Conservation (phyloP, 2,113 vertebrate species). For the Mesocricetus auratus region DNA sequence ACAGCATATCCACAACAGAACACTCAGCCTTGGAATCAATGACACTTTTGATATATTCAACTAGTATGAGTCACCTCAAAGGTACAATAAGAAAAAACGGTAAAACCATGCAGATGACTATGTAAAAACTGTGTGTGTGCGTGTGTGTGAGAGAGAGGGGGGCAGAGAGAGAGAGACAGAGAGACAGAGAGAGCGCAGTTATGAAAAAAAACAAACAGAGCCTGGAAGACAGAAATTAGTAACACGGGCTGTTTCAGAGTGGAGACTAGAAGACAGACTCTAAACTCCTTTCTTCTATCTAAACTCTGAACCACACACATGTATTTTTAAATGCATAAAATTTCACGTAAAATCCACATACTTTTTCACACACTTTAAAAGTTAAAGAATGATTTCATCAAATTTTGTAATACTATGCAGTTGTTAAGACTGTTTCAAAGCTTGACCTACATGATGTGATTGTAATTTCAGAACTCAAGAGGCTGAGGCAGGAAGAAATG, state of each 20-base stretch:
- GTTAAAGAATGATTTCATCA: not conserved
- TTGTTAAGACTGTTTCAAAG: not conserved
- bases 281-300: not conserved
- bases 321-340: slow-evolving; percentile 36
- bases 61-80: not conserved
- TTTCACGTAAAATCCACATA: slow-evolving; percentile 23
- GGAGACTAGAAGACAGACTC: not conserved
- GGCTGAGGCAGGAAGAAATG: not conserved
- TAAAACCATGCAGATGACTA: not conserved
- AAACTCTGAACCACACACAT: not conserved
- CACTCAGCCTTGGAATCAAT: not conserved
- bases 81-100: not conserved
- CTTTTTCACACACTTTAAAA: slow-evolving; percentile 5
- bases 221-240: slow-evolving; percentile 1
- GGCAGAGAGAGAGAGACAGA: not conserved
- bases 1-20: not conserved
- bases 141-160: not conserved
- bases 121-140: not conserved
- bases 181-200: not conserved
- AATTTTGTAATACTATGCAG: slow-evolving; percentile 12
- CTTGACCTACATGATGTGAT: not conserved
- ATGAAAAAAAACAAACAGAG: not conserved
- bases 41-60: not conserved
- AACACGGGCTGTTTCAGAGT: not conserved
- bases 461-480: not conserved